These are phyloP conservation scores for Aspidapion aeneum DNA, from an alignment of 2,888 invertebrate species.

Conservation along the genomic window DNA sequence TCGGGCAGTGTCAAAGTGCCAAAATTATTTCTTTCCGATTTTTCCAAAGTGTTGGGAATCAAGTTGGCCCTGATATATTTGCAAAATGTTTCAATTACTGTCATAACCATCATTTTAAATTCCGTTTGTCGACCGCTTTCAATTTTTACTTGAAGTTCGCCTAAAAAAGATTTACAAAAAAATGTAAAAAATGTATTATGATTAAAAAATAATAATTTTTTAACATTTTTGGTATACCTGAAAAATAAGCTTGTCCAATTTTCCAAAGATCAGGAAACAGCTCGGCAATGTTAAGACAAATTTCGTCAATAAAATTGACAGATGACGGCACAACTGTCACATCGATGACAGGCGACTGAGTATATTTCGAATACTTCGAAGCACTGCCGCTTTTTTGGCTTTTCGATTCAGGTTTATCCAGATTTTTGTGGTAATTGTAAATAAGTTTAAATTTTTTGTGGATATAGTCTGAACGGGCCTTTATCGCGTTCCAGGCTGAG, in stretches of 20 bases:
- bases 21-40: conserved; percentile 47
- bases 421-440: conserved; percentile 59
- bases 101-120: conserved; percentile 71
- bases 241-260: conserved; percentile 91
- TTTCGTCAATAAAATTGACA: conserved; percentile 70
- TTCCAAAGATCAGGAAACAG: conserved; percentile 93
- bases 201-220: conserved; percentile 81
- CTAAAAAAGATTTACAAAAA: too few species aligned
- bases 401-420: conserved; percentile 42
- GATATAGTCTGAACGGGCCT: conserved; percentile 77
- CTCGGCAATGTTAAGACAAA: conserved; percentile 70
- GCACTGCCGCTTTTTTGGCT: conserved; percentile 30
- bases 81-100: conserved; percentile 71
- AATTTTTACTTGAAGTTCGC: conserved; percentile 48
- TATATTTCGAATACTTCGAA: conserved; percentile 44
- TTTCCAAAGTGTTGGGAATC: conserved; percentile 60
- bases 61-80: conserved; percentile 70
- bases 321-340: conserved; percentile 57
- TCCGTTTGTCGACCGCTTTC: conserved; percentile 60
- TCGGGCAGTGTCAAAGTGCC: conserved; percentile 55
- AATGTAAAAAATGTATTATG: background rate
- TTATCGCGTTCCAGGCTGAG: conserved; percentile 95
- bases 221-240: too few species aligned
- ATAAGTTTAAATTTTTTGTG: conserved; percentile 62
- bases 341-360: conserved; percentile 34